Conservation (phyloP, 2,797 vertebrate species). For the Ataeniobius toweri region DNA sequence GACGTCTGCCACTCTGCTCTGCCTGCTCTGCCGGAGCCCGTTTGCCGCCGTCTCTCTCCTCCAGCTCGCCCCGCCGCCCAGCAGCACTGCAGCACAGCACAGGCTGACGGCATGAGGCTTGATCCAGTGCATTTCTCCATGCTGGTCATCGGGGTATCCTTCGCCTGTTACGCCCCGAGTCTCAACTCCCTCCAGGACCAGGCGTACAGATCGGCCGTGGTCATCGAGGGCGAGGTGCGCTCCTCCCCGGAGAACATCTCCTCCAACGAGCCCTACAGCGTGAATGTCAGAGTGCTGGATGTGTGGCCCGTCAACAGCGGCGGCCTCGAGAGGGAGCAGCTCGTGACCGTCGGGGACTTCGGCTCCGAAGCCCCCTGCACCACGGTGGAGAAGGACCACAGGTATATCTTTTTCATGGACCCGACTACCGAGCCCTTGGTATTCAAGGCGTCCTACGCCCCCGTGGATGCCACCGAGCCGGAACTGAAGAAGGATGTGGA, state of each 20-base stretch:
- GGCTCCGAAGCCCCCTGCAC: conserved; percentile 88
- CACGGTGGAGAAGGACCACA: conserved; percentile 92
- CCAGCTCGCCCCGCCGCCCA: conserved; percentile 84
- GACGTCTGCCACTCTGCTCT: conserved; percentile 89
- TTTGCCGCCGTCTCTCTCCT: conserved; percentile 82
- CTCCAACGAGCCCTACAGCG: conserved; percentile 84
- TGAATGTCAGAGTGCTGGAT: conserved; percentile 94
- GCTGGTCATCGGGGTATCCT: conserved; percentile 95
- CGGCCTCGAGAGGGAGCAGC: conserved; percentile 92
- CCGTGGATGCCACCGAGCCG: conserved; percentile 89
- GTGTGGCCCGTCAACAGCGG: conserved; percentile 95
- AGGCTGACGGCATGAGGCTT: conserved; percentile 96
- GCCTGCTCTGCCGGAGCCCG: conserved; percentile 82
- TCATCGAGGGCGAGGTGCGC: conserved; percentile 96
- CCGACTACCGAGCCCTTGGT: conserved; percentile 90
- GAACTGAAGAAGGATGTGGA: conserved; percentile 94
- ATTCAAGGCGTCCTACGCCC: conserved; percentile 92
- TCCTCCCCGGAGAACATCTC: conserved; percentile 85
- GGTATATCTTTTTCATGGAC: conserved; percentile 97
- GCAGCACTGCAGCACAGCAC: conserved; percentile 86
- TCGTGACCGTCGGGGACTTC: conserved; percentile 92
- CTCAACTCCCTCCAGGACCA: conserved; percentile 94
- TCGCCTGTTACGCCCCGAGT: conserved; percentile 95
- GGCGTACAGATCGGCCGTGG: conserved; percentile 92
- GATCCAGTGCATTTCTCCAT: conserved; percentile 93